Base-by-base conservation (phyloP, 2,113 vertebrate genomes). In the Oryzias celebensis region DNA sequence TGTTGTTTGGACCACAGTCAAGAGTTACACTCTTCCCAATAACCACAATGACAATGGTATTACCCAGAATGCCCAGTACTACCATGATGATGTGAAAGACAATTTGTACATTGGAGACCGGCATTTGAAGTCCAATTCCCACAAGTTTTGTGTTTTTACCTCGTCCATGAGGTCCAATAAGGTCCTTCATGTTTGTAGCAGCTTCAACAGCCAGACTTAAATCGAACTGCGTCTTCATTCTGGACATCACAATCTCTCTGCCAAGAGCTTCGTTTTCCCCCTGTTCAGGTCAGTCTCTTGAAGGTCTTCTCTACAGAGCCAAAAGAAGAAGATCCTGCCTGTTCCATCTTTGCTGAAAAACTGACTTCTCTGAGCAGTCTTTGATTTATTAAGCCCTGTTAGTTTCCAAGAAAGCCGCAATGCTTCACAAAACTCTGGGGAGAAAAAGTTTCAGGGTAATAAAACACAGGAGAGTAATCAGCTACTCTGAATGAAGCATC, bases 21-120 rank as follows among this genome's bases (percentile, higher is more conserved):
- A 12, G 36, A 8, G 10, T 10, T 1, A 92, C 70, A 7, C 79
- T 85, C 31, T 83, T 77, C 0, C 90, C 86, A 13, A 92, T 88
- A 14, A 92, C 90, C 3, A 42, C 51, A 2, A 93, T 54, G 46
- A 94, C 91, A 0, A 67, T 68, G 51, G 24, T 28, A 18, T 93
- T 93, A 15, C 93, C 92, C 42, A 90, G 0, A 52, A 92, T 80
- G 7, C 91, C 92, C 36, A 92, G 13, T 16, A 88, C 2, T 18
- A 90, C 90, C 81, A 94, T 82, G 10, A 91, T 1, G 3, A 86
- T 22, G 59, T 93, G 92, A 28, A 91, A 72, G 1, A 58, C 18
- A 0, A 48, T 71, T 47, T 88, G 88, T 12, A n/a, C 28, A 0
- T 84, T 48, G 7, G 84, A 82, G 52, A 83, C 62, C 4, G 36